Base-by-base conservation (phyloP, 2,888 invertebrate species). In the Epinotia brunnichana region DNA sequence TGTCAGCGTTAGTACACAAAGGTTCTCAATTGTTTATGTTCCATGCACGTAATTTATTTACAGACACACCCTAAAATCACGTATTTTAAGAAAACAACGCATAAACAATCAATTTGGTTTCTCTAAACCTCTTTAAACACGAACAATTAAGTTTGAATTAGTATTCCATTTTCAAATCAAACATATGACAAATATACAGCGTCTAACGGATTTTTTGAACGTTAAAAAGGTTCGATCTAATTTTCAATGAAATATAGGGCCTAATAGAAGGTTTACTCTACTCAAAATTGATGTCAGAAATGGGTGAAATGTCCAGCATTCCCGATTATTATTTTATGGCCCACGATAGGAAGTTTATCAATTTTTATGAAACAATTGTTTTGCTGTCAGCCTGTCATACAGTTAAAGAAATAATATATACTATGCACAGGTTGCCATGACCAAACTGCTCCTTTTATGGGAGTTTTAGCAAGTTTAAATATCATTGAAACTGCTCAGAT, bases 141-240 rank as follows among this genome's bases (percentile, higher is more conserved):
- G 29, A 29, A 11, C 15, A 21, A 62, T 17, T 15, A 3, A 5
- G 3, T 44, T n/a, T 7, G n/a, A 53, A 24, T 56, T 21, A 2
- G 15, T 11, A 44, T 54, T 51, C 13, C 51, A 35, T 64, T 64
- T 39, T 59, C n/a, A n/a, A 2, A 41, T 7, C 39, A 41, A 3
- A 24, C 17, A 4, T 59, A 60, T 59, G 2, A 35, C 39, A 17
- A 51, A 59, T 64, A 75, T 74, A 75, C 78, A 74, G 71, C 70
- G 71, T 73, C 61, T 76, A 66, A 70, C 73, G 75, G 74, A 70
- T 74, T 62, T 73, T 69, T 53, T 67, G 66, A 54, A 56, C 66
- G 68, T 51, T 51, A 56, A 75, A 75, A 76, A 77, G 74, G 74
- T 76, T 74, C 64, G n/a, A 63, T 70, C 56, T 17, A 69, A 29